phyloP scores from a whole-genome alignment of 2,113 vertebrate genomes.

The Pomatorhinus ruficollis region DNA sequence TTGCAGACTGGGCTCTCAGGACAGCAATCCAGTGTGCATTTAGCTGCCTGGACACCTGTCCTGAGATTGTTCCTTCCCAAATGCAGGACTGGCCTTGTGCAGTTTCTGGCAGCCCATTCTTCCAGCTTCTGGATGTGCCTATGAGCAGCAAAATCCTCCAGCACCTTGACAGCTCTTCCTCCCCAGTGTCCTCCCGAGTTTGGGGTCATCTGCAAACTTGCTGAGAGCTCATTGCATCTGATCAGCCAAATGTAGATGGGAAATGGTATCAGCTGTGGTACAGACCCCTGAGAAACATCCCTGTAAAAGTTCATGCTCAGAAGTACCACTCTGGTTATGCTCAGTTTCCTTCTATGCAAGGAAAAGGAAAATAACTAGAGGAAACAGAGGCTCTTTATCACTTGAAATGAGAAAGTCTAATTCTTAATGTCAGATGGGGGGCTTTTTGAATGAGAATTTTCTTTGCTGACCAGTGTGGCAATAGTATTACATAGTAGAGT shows the following conservation, averaged over 20 bases:
- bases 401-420: background rate
- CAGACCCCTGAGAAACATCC: background rate
- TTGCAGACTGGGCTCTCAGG: background rate
- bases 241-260: background rate
- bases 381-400: background rate
- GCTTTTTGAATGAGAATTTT: background rate
- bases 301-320: background rate
- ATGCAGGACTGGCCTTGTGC: background rate
- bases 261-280: background rate
- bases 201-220: background rate
- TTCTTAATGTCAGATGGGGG: background rate
- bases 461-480: background rate
- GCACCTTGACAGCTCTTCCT: background rate
- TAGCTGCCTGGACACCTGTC: background rate
- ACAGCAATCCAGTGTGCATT: background rate
- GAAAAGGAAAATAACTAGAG: background rate
- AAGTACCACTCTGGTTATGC: background rate
- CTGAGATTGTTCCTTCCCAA: background rate
- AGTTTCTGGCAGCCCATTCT: background rate
- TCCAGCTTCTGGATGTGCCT: background rate
- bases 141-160: background rate
- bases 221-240: background rate
- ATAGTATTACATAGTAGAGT: background rate
- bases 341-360: background rate
- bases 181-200: rapidly evolving